Evolutionary conservation across 2,888 invertebrate species (phyloP), one percentile per base, ranked within the genome.

Genomic region (Biston betularia): DNA sequence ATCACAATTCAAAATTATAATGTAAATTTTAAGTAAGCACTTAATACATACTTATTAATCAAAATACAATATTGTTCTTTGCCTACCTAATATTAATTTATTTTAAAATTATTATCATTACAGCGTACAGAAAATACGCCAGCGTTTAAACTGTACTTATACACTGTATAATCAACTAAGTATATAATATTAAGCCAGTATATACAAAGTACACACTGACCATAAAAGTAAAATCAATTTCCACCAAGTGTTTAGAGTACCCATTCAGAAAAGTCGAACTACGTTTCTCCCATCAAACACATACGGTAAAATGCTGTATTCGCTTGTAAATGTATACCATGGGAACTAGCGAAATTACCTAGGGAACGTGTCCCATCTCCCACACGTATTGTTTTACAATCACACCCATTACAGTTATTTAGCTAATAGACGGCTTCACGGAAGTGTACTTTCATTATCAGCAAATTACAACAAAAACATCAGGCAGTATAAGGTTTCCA

Each of bases 341-440:
- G 71, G 45, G 73, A 71, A 70, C 56, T 63, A 40, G 69, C 66
- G 65, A 61, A 71, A 66, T 65, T 68, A 34, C 58, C 63, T 64
- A 64, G 73, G 60, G 73, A 74, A 69, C 59, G 57, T 65, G 65
- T 40, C 63, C 34, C 65, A 69, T 68, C 58, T 74, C 71, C 65
- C 74, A 74, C 74, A 70, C 61, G 68, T 72, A 72, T 74, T 72
- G 65, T 73, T 55, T 69, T 69, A 70, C 65, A 63, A 63, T 65
- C 50, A 63, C 57, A 69, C 66, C 64, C 68, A 64, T 63, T 50
- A 63, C 67, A 38, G 67, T 63, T 68, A 68, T 46, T 63, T 68
- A n/a, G 68, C 68, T 68, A 68, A 68, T 63, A 68, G 63, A 35
- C 34, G 24, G 63, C 54, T 68, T 68, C 64, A 58, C 61, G 68